Conservation (phyloP, 2,888 invertebrate genomes). For the Rhingia campestris region DNA sequence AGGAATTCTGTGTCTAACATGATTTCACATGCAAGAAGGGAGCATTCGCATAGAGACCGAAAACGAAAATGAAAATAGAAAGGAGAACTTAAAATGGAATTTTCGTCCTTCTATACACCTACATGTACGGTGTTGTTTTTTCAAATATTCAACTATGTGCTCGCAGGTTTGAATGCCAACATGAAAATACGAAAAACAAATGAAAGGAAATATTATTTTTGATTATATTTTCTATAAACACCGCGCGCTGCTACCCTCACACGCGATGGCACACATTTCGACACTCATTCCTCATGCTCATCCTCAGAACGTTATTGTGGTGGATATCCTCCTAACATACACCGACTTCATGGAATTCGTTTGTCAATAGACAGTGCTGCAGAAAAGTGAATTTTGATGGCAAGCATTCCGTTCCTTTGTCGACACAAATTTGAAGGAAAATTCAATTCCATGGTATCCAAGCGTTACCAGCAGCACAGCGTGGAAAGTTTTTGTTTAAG, state of each 20-base stretch:
- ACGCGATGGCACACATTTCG: neutral
- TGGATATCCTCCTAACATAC: slow-evolving; percentile 42
- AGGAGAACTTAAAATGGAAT: slow-evolving; percentile 18
- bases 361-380: slow-evolving; percentile 55
- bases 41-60: neutral
- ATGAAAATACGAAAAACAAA: neutral
- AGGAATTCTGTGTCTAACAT: slow-evolving; percentile 56
- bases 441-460: slow-evolving; percentile 45
- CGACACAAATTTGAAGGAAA: slow-evolving; percentile 31
- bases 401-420: slow-evolving; percentile 48
- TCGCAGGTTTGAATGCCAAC: too few species aligned
- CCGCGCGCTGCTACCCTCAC: neutral
- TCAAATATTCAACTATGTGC: slow-evolving; percentile 26
- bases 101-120: slow-evolving; percentile 4
- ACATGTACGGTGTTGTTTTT: neutral
- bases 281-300: neutral
- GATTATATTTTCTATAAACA: neutral
- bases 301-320: slow-evolving; percentile 27
- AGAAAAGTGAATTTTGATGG: slow-evolving; percentile 65
- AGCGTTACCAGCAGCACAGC: neutral
- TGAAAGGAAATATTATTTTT: slow-evolving; percentile 23
- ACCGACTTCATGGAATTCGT: slow-evolving; percentile 59
- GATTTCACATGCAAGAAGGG: slow-evolving; percentile 58
- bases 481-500: neutral
- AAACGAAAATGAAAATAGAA: neutral